Evolutionary conservation across 2,113 vertebrate species (phyloP).

Genomic region (Pseudorhombus dupliciocellatus): DNA sequence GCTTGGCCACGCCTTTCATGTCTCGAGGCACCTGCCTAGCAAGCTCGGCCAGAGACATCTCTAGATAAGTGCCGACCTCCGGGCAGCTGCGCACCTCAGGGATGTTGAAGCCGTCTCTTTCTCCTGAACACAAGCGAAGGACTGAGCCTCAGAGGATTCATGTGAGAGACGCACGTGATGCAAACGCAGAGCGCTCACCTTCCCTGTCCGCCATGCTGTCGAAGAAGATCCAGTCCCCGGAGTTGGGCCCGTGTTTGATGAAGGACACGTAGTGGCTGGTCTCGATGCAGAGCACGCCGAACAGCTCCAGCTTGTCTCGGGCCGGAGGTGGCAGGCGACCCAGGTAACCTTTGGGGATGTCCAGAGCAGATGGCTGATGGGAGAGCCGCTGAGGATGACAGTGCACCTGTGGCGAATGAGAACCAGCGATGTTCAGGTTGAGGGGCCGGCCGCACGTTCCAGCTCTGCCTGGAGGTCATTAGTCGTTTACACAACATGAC

Average conservation of each 20-base stretch:
- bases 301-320: slow-evolving; percentile 87
- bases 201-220: slow-evolving; percentile 93
- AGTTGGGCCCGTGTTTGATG: slow-evolving; percentile 83
- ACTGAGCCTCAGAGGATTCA: not conserved
- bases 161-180: not conserved
- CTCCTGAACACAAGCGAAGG: slow-evolving; percentile 73
- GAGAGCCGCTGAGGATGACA: slow-evolving; percentile 73
- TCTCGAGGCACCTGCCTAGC: slow-evolving; percentile 85
- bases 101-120: slow-evolving; percentile 87
- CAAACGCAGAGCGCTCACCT: slow-evolving; percentile 70
- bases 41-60: slow-evolving; percentile 79
- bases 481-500: not conserved
- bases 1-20: slow-evolving; percentile 90
- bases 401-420: slow-evolving; percentile 82
- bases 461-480: too few relatives aligned
- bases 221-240: slow-evolving; percentile 89
- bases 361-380: slow-evolving; percentile 67
- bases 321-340: not conserved
- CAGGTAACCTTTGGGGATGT: slow-evolving; percentile 74
- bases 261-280: slow-evolving; percentile 94
- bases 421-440: not conserved
- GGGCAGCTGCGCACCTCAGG: slow-evolving; percentile 84
- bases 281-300: slow-evolving; percentile 91
- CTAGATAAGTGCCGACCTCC: slow-evolving; percentile 84
- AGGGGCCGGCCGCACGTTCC: too few relatives aligned